Evolutionary conservation across 2,113 vertebrate species (phyloP), one percentile per base, ranked within the genome.

Genomic region (Calidris pugnax): DNA sequence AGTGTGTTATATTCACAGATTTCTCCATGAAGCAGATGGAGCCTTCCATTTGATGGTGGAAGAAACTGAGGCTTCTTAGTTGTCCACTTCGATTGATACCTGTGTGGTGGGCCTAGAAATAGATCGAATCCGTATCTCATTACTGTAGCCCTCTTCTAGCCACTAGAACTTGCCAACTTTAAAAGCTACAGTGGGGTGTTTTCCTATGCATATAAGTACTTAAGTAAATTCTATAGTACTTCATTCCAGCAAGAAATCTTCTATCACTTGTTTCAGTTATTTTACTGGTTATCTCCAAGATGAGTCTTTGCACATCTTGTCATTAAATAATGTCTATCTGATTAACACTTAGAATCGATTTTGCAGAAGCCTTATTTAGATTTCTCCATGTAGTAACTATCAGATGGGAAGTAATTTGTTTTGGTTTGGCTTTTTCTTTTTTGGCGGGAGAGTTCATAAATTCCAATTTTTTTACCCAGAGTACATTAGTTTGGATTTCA

Each of bases 41-140:
- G 35, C 2, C 12, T 14, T 50, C 15, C 5, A 14, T 35, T 59
- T 60, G 9, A 3, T 32, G 27, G 20, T 9, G 30, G 30, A 28
- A 55, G 8, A 69, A 81, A 35, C 30, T 30, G 69, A 48, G 43
- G n/a, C 23, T 19, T n/a, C 37, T 39, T 45, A 67, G 47, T 21
- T 89, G 20, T 23, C n/a, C n/a, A 23, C n/a, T n/a, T 12, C 11
- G 48, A 48, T 39, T 43, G 21, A 15, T n/a, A 5, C 23, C 30
- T 48, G 17, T 0, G 1, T 39, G 60, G 5, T 35, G 17, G 33
- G 8, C 33, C 17, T 56, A 43, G 43, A 50, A 11, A 6, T 62
- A 53, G 9, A n/a, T 10, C 0, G 0, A 18, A 7, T 32, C 20
- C 33, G 4, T 14, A 23, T 20, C 43, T 57, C 2, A 6, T 24